Base-by-base conservation (phyloP, 2,888 invertebrate genomes). In the Meganola albula region DNA sequence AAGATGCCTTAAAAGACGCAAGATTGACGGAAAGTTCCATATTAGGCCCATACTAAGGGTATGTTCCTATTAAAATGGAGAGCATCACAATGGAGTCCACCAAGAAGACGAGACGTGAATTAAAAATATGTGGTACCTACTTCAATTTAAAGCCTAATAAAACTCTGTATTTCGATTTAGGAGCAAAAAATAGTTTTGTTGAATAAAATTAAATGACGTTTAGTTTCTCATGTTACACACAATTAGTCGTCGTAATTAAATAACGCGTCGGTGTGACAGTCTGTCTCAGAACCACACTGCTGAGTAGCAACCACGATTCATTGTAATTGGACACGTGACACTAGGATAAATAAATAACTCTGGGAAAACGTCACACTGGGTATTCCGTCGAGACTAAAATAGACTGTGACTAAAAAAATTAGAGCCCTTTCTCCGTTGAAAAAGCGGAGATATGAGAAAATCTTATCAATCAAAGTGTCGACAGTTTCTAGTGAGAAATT, bases 311-410 rank as follows among this genome's bases (percentile, higher is more conserved):
- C 45, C 51, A 53, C 61, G 62, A 74, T 73, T 74, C 64, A 74
- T 74, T 65, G 73, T 75, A 76, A 76, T 74, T 74, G 64, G 71
- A 76, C 63, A 65, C 72, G 64, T 63, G 64, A 65, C 63, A 61
- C 53, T 53, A 58, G 61, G 63, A 75, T 68, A 67, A 68, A 73
- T 69, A 63, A 68, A 73, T 69, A 63, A 58, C 61, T 48, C 40
- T 36, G 54, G 53, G 58, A 58, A 58, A 55, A 33, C 57, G 61
- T 64, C 60, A 58, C 49, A 55, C 33, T 41, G 34, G 32, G 18
- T 38, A 33, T 40, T 37, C 22, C 30, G 40, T 13, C 22, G 39
- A 40, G 34, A 36, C 27, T 14, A 53, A 63, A 53, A 37, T 31
- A 22, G 32, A 54, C 58, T 46, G 31, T 53, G 57, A 34, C 11